Evolutionary conservation across 2,113 vertebrate species (phyloP).

Genomic region (Percopsis transmontana): DNA sequence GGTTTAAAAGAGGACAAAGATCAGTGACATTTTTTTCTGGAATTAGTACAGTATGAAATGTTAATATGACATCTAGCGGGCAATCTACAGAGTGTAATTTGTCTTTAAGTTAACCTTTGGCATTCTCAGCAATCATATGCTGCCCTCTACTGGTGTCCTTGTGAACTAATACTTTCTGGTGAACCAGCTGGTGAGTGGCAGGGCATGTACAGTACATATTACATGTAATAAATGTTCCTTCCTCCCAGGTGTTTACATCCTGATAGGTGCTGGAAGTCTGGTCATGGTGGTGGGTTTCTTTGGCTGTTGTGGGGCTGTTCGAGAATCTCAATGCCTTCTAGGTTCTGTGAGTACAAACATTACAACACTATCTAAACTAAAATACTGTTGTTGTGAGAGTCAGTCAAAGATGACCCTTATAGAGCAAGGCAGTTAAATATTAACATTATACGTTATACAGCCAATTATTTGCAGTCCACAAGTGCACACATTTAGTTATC

Average conservation of each 20-base stretch:
- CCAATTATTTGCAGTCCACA: too few relatives aligned
- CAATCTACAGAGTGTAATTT: too few relatives aligned
- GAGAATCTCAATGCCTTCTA: conserved; percentile 94
- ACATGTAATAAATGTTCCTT: not conserved
- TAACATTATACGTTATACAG: too few relatives aligned
- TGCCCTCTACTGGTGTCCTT: conserved; percentile 52
- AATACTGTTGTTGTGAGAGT: too few relatives aligned
- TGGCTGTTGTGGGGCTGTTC: conserved; percentile 93
- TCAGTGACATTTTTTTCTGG: conserved; percentile 17
- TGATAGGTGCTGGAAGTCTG: conserved; percentile 89
- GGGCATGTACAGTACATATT: not conserved
- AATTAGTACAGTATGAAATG: conserved; percentile 17
- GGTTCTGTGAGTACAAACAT: conserved; percentile 85
- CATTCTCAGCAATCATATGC: conserved; percentile 11
- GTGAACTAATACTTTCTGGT: not conserved
- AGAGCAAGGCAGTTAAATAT: too few relatives aligned
- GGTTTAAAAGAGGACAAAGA: conserved; percentile 10
- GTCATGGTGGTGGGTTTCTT: conserved; percentile 95
- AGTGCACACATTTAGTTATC: too few relatives aligned
- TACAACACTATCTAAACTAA: not conserved
- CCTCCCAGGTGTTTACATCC: conserved; percentile 87
- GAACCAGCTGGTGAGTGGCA: not conserved
- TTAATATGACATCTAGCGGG: conserved; percentile 7
- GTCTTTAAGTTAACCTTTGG: not conserved
- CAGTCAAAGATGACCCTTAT: too few relatives aligned